These are phyloP conservation scores for Nestor notabilis DNA, from an alignment of 2,113 vertebrate genomes.

Conservation along the genomic window DNA sequence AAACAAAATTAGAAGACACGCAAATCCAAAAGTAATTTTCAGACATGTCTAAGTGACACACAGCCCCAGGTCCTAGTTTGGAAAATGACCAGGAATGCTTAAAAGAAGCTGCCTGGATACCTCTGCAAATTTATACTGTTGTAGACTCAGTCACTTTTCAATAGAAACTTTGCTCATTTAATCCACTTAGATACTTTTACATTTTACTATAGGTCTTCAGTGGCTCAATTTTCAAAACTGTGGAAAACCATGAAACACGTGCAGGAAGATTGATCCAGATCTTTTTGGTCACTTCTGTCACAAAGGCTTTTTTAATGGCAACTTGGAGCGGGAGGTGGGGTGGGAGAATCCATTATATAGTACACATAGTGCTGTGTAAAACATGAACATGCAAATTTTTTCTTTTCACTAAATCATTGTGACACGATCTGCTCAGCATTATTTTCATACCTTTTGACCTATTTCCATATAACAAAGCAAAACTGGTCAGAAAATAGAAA, in stretches of 20 bases:
- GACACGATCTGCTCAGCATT: not conserved
- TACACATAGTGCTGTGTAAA: not conserved
- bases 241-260: not conserved
- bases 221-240: not conserved
- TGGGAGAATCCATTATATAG: not conserved
- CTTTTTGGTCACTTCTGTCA: not conserved
- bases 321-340: not conserved
- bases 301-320: not conserved
- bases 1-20: not conserved
- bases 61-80: not conserved
- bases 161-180: not conserved
- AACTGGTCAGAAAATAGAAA: not conserved
- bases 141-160: not conserved
- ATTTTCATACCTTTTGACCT: not conserved
- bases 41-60: not conserved
- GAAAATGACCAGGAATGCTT: not conserved
- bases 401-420: not conserved
- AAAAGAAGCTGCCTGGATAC: not conserved
- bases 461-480: not conserved
- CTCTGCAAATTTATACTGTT: not conserved
- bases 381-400: not conserved
- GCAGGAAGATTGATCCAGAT: not conserved
- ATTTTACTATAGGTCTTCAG: not conserved
- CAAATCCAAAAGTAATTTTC: not conserved
- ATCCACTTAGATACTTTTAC: not conserved